Evolutionary conservation across 2,888 invertebrate species (phyloP).

Genomic region (Rhimphoctona megacephalus): DNA sequence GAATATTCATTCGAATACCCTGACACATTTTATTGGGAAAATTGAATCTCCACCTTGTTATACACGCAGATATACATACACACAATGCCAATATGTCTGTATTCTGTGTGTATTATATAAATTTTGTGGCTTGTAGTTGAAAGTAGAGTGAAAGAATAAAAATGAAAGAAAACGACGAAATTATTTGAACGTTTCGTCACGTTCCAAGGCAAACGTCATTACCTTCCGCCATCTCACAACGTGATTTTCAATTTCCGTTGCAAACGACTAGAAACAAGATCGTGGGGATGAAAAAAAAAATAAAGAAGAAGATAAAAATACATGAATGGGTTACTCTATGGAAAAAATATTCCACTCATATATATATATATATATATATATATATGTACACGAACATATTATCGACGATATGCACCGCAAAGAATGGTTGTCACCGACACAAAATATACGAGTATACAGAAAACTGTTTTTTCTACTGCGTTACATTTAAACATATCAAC

Average conservation of each 20-base stretch:
- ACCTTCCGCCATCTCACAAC: slow-evolving; percentile 60
- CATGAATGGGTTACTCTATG: background rate
- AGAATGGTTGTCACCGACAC: background rate
- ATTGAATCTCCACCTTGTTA: slow-evolving; percentile 24
- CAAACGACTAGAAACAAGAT: slow-evolving; percentile 65
- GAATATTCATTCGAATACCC: slow-evolving; percentile 18
- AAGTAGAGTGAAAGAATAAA: slow-evolving; percentile 8
- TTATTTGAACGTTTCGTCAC: slow-evolving; percentile 61
- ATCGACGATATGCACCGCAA: background rate
- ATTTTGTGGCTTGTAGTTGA: background rate
- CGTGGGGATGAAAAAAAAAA: slow-evolving; percentile 26
- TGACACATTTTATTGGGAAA: slow-evolving; percentile 12
- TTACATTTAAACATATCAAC: background rate
- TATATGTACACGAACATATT: background rate
- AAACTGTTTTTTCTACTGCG: background rate
- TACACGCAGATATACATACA: background rate
- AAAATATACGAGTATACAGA: slow-evolving; percentile 15
- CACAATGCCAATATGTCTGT: background rate
- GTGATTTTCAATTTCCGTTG: slow-evolving; percentile 68
- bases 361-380: background rate
- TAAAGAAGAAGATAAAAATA: slow-evolving; percentile 31
- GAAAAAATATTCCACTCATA: background rate
- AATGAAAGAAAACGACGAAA: slow-evolving; percentile 46
- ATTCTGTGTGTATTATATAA: background rate
- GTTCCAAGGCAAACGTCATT: slow-evolving; percentile 63